Percentiles rank a stretch among this genome's conserved stretches.
phyloP scores from a whole-genome alignment of 2,888 invertebrate genomes.

The Lepidochitona cinerea region DNA sequence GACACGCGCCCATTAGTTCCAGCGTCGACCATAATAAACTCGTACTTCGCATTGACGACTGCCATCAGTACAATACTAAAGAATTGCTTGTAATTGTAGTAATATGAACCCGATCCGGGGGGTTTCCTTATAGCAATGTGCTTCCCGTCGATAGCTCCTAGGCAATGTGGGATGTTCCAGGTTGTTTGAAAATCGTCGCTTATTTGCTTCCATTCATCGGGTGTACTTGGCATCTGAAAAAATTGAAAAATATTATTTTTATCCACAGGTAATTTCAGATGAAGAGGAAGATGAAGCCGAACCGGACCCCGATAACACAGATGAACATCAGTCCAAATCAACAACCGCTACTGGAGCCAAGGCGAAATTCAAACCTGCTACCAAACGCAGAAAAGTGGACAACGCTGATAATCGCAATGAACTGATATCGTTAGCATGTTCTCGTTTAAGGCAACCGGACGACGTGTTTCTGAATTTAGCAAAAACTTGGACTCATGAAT shows the following conservation, averaged over 20 bases:
- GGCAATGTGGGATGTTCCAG: conserved; percentile 21
- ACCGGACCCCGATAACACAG: neutral
- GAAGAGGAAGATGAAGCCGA: neutral
- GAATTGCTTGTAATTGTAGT: conserved; percentile 16
- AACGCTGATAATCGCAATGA: no score
- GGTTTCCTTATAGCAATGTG: conserved; percentile 14
- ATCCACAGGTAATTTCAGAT: no score
- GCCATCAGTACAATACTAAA: conserved; percentile 20
- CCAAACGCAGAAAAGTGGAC: no score
- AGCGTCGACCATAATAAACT: conserved; percentile 20
- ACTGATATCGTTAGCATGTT: conserved; percentile 10
- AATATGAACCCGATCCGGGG: conserved; percentile 11
- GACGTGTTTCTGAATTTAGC: conserved; percentile 8
- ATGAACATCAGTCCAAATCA: no score
- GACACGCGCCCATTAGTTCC: conserved; percentile 9
- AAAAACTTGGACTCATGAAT: conserved; percentile 15
- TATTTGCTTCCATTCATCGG: neutral
- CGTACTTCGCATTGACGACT: conserved; percentile 18
- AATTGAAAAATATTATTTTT: neutral
- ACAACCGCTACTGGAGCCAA: no score
- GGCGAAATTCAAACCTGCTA: no score
- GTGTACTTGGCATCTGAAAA: neutral
- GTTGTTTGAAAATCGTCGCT: neutral
- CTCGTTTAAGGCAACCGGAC: conserved; percentile 4
- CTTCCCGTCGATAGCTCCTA: conserved; percentile 19